phyloP scores from a whole-genome alignment of 2,797 vertebrate species.

The Paramormyrops hopkinsi region DNA sequence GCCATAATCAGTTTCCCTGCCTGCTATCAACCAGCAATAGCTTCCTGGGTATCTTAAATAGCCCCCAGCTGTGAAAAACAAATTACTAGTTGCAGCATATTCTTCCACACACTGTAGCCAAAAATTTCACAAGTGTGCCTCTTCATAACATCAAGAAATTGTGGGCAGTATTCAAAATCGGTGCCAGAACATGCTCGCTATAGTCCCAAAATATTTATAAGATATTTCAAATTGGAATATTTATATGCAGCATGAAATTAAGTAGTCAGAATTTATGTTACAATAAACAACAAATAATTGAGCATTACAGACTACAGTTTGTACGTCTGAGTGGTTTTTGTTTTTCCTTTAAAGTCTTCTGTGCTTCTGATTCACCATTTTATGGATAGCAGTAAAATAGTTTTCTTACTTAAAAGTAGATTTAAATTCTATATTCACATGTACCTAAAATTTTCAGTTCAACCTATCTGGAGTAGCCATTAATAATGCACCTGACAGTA shows the following conservation, averaged over 20 bases:
- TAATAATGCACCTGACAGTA: neutral
- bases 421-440: neutral
- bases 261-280: neutral
- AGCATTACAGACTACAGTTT: neutral
- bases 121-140: conserved; percentile 3
- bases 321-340: neutral
- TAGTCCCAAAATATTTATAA: conserved; percentile 1
- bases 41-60: neutral
- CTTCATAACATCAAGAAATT: neutral
- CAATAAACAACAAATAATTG: neutral
- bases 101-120: neutral
- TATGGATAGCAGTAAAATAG: neutral
- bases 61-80: neutral
- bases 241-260: neutral
- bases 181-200: neutral
- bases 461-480: neutral
- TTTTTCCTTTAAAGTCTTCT: neutral
- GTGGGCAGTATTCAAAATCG: neutral
- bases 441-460: neutral
- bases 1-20: neutral
- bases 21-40: neutral
- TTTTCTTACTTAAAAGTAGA: neutral
- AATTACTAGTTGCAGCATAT: neutral
- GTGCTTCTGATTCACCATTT: neutral
- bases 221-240: neutral